Base-by-base conservation (phyloP, 2,888 invertebrate genomes). In the Tricholauxania praeusta region DNA sequence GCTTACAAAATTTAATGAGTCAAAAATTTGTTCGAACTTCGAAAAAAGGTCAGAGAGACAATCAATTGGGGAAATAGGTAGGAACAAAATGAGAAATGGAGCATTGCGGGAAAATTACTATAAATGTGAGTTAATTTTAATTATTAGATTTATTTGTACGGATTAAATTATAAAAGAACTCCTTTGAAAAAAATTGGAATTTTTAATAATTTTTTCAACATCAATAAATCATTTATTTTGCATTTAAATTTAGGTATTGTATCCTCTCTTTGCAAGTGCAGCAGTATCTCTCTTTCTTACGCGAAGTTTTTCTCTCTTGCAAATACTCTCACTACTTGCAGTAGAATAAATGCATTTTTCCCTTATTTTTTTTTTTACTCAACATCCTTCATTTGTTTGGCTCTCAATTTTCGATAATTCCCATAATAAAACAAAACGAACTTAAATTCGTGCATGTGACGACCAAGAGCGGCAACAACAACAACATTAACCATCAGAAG, bases 381-480 rank as follows among this genome's bases (percentile, higher is more conserved):
- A 55, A 17, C 62, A 14, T 17, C 62, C 14, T 65, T 72, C 57
- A 72, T 66, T 65, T 74, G 51, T 59, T 74, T 59, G 51, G 7
- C 76, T 78, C 82, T 83, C 82, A 78, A 78, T 81, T 83, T 82
- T 82, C 80, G 80, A 82, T 82, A 82, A 81, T 81, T 83, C 80
- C 76, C 80, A 79, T 80, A 79, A 79, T 79, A 82, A 81, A 78
- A 74, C 78, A 73, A 70, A 69, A 77, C 60, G 74, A 75, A 74
- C 72, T 66, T 72, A 75, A 62, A 51, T 52, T 53, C 63, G 39
- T 63, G 59, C 28, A 59, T 57, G 28, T 14, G 47, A 66, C 57
- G 70, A 55, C 15, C 62, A 67, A 71, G 55, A 71, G 12, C 68
- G 66, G 65, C 28, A 74, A 69, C 70, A 66, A 55, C 68, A 73